Evolutionary conservation across 2,113 vertebrate species (phyloP), one percentile per base, ranked within the genome.

Genomic region (Paratilapia polleni): DNA sequence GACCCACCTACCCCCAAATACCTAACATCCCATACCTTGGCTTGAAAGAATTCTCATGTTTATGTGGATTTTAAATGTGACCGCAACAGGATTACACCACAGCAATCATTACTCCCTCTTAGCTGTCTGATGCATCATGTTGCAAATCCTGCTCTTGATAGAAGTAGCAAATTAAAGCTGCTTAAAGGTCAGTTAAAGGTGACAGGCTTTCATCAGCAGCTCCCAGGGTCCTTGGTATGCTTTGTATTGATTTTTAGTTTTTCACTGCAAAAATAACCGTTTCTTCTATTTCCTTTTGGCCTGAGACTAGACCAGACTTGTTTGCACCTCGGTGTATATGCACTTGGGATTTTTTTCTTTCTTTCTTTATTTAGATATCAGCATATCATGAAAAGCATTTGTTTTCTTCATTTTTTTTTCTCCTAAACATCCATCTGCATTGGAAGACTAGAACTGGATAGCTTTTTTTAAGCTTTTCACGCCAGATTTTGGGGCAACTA

Each of bases 111-210:
- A 78, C 87, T 83, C 86, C 78, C 60, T 78, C 82, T 89, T 88
- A 82, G 83, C 88, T 28, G 81, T 81, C 86, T 90, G 86, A 90
- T 88, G 73, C 81, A 85, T 81, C 85, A 22, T 28, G 81, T 83
- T 84, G 80, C 80, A 89, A 93, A 92, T 92, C 83, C 88, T 34
- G 43, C 78, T 82, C 79, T 75, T 81, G 84, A 89, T 89, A 47
- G 73, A 88, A 73, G 78, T 82, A 84, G 76, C 88, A 87, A 87
- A 92, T 91, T 86, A 94, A 89, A 90, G 88, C 89, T 75, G 31
- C 87, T 91, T 86, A 86, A 91, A 92, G 91, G 90, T 92, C 90
- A 90, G 86, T 75, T 80, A 82, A 89, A 90, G 85, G 80, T 88
- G 83, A 78, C 85, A 66, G 68, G 14, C 80, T 24, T 80, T 85